These are phyloP conservation scores for Blomia tropicalis DNA, from an alignment of 2,888 invertebrate genomes.

Conservation along the genomic window DNA sequence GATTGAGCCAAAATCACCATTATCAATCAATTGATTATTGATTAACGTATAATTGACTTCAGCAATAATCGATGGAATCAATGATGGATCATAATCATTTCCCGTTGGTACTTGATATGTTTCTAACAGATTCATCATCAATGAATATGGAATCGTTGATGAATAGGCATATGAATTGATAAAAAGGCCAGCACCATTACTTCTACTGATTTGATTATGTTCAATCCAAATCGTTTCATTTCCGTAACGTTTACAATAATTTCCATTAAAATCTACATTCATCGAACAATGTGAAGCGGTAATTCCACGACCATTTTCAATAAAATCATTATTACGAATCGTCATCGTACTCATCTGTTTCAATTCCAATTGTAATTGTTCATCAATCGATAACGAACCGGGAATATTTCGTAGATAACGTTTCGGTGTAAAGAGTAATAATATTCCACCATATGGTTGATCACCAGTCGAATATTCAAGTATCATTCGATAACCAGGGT, in stretches of 20 bases:
- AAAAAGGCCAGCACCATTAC: conserved; percentile 60
- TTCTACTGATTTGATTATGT: conserved; percentile 62
- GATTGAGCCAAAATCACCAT: conserved; percentile 45
- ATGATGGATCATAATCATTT: conserved; percentile 5
- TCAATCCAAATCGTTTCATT: conserved; percentile 69
- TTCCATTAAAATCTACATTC: conserved; percentile 65
- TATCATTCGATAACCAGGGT: conserved; percentile 49
- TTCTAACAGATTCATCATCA: neutral
- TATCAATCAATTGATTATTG: conserved; percentile 63
- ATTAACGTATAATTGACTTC: conserved; percentile 75
- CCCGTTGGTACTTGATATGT: neutral
- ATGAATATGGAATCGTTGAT: neutral
- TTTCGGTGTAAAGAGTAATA: conserved; percentile 49
- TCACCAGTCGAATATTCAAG: conserved; percentile 61
- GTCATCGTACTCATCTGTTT: conserved; percentile 23
- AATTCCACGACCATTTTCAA: conserved; percentile 26
- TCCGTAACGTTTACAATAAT: conserved; percentile 62
- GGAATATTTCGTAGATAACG: conserved; percentile 6
- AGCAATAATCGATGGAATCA: conserved; percentile 9
- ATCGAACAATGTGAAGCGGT: conserved; percentile 68
- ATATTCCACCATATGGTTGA: conserved; percentile 62
- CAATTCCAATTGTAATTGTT: conserved; percentile 17
- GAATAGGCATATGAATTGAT: conserved; percentile 47
- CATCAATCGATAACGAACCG: conserved; percentile 1
- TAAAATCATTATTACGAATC: conserved; percentile 17